A percentile compares a stretch with the other conserved stretches of the same genome.
Conservation (phyloP, 2,797 vertebrate genomes). For the Oreochromis mossambicus region DNA sequence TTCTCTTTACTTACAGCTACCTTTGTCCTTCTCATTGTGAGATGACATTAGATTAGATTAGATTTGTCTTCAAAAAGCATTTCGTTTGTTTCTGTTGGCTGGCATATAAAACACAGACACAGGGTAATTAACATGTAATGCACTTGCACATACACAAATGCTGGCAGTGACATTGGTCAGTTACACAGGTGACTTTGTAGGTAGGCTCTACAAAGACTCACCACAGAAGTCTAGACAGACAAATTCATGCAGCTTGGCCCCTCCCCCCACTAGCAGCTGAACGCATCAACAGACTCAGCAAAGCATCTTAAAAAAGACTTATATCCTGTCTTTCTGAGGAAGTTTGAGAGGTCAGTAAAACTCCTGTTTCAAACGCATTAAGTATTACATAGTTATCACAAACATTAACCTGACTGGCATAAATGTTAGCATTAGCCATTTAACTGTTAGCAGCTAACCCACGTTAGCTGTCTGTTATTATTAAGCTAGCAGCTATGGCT, state of each 20-base stretch:
- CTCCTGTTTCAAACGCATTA: not conserved
- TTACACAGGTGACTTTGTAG: not conserved
- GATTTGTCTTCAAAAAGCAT: not conserved
- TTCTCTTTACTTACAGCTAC: not conserved
- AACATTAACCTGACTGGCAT: not conserved
- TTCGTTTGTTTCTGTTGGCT: not conserved
- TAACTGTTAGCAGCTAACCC: not conserved
- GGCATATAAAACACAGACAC: not conserved
- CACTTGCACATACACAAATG: not conserved
- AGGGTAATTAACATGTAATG: not conserved
- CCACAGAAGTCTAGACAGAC: not conserved
- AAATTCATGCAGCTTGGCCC: not conserved
- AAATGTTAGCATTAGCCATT: not conserved
- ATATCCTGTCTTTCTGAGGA: not conserved
- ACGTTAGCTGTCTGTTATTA: not conserved
- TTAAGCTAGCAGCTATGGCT: not conserved
- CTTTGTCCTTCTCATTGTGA: not conserved
- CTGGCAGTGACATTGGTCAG: not conserved
- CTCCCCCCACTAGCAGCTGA: not conserved
- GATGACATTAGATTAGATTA: not conserved
- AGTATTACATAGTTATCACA: not conserved
- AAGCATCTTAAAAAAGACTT: not conserved
- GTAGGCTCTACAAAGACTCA: not conserved
- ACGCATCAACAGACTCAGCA: not conserved
- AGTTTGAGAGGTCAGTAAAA: not conserved